Conservation (phyloP, 1,140 invertebrate genomes). For the Muscidifurax raptorellus region DNA sequence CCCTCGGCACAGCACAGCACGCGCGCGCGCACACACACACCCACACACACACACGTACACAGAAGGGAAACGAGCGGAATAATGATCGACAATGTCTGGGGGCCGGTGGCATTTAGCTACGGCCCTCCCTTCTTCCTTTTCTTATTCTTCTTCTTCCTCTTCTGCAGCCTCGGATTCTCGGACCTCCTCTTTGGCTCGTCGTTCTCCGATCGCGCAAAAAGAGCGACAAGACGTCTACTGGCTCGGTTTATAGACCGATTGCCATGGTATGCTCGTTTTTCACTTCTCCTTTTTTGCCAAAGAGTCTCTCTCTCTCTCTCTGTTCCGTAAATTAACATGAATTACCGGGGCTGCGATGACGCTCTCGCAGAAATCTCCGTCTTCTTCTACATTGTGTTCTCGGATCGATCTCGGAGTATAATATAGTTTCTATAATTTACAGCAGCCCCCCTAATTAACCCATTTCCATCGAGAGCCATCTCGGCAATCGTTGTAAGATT, state of each 20-base stretch:
- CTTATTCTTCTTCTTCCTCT: conserved; percentile 55
- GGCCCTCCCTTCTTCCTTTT: conserved; percentile 64
- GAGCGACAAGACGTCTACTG: background rate
- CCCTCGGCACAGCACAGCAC: conserved; percentile 56
- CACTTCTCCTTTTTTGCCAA: conserved; percentile 29
- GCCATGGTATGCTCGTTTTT: conserved; percentile 27
- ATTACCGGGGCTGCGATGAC: conserved; percentile 11
- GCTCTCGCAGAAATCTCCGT: background rate
- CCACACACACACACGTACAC: conserved; percentile 17
- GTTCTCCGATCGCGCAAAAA: conserved; percentile 32
- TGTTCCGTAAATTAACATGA: conserved; percentile 32
- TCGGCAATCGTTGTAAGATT: too few species aligned
- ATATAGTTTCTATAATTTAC: conserved; percentile 7
- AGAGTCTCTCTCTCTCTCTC: background rate
- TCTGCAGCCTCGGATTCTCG: conserved; percentile 40
- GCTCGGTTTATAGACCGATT: conserved; percentile 9
- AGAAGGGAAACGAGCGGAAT: conserved; percentile 62
- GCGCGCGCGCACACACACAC: conserved; percentile 17
- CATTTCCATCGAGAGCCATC: too few species aligned
- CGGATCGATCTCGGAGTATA: background rate
- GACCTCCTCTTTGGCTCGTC: conserved; percentile 40
- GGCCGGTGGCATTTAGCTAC: conserved; percentile 59
- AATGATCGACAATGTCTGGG: conserved; percentile 70
- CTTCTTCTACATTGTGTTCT: too few species aligned
- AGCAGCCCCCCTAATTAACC: too few species aligned